These are phyloP conservation scores for Aphidius gifuensis DNA, from an alignment of 1,140 invertebrate genomes.

Conservation along the genomic window DNA sequence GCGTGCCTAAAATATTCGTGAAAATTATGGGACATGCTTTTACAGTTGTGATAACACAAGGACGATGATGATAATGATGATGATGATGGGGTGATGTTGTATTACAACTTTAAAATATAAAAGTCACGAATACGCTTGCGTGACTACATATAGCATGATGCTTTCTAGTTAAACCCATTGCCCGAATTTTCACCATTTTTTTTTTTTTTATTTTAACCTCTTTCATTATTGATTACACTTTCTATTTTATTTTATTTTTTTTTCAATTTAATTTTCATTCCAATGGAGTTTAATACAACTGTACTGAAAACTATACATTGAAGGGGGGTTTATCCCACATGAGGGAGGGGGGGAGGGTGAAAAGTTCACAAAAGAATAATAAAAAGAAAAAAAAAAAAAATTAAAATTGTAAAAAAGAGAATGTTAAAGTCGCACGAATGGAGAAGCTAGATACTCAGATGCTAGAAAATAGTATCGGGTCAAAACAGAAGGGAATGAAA, in stretches of 20 bases:
- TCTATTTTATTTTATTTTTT: background rate
- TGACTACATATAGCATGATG: background rate
- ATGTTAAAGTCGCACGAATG: too few species aligned
- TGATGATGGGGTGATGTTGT: background rate
- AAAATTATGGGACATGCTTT: conserved; percentile 25
- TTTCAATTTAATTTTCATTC: background rate
- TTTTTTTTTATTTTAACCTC: background rate
- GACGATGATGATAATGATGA: background rate
- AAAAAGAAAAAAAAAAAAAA: conserved; percentile 1
- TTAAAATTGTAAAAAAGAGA: background rate
- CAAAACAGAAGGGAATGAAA: background rate
- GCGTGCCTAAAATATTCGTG: conserved; percentile 40
- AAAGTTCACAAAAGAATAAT: background rate
- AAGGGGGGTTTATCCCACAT: too few species aligned
- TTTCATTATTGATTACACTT: background rate
- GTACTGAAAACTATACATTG: background rate
- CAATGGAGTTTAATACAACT: background rate
- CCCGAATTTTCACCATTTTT: background rate
- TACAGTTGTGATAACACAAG: background rate
- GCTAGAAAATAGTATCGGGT: too few species aligned
- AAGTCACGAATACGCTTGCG: background rate
- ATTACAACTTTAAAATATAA: background rate
- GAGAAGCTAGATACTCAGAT: too few species aligned
- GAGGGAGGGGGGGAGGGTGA: too few species aligned
- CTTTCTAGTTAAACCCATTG: background rate